These are phyloP conservation scores for Malacosoma neustria DNA, from an alignment of 2,888 invertebrate genomes.

Conservation along the genomic window DNA sequence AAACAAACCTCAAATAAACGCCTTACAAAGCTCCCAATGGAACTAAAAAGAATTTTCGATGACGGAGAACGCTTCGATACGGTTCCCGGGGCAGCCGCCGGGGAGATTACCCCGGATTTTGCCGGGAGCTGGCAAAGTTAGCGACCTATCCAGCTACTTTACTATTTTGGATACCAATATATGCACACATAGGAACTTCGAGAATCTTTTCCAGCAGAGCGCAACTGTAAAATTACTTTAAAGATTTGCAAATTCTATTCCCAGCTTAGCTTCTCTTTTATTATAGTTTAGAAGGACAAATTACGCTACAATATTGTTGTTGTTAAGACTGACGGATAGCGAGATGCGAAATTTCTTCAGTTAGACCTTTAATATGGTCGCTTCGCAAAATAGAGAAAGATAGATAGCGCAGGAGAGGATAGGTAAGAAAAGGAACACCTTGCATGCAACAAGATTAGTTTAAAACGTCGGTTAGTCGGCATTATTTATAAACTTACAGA, in stretches of 20 bases:
- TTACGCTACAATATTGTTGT: no score
- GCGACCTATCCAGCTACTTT: conserved; percentile 26
- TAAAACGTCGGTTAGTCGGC: no score
- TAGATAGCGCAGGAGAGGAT: no score
- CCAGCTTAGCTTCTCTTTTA: no score
- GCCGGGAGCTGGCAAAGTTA: conserved; percentile 22
- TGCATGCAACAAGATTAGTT: no score
- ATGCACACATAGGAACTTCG: conserved; percentile 16
- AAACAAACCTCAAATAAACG: conserved; percentile 6
- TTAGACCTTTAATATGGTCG: no score
- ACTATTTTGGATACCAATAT: conserved; percentile 23
- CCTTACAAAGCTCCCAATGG: conserved; percentile 10
- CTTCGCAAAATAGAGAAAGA: no score
- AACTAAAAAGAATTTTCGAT: conserved; percentile 8
- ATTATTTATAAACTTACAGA: no score
- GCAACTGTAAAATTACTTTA: conserved; percentile 5
- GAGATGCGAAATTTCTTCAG: no score
- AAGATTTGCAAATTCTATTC: background rate
- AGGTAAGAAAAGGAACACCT: no score
- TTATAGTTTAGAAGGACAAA: no score
- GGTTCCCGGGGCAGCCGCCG: conserved; percentile 21
- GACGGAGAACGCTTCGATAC: background rate
- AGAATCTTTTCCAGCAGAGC: conserved; percentile 14
- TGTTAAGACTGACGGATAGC: no score
- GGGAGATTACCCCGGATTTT: conserved; percentile 31